Conservation (phyloP, 1,140 invertebrate species). For the Drosophila gunungcola region DNA sequence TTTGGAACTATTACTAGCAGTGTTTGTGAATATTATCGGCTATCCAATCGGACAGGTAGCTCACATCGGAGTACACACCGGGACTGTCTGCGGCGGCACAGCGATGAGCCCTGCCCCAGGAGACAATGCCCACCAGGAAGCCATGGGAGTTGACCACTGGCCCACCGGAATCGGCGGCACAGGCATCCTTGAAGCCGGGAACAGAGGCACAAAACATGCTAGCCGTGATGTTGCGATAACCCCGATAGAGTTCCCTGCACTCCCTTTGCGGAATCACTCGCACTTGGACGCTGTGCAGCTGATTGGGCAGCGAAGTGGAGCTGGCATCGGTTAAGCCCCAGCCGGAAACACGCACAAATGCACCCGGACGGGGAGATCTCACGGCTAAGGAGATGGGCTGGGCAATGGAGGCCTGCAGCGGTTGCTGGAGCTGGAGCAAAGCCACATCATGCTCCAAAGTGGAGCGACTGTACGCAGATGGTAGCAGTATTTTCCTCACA, state of each 20-base stretch:
- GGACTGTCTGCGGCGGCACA: conserved; percentile 86
- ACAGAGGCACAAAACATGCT: conserved; percentile 85
- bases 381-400: conserved; percentile 49
- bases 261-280: conserved; percentile 43
- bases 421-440: conserved; percentile 57
- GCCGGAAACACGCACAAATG: conserved; percentile 57
- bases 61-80: conserved; percentile 88
- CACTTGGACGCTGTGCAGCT: conserved; percentile 66
- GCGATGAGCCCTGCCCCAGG: conserved; percentile 89
- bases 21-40: conserved; percentile 42
- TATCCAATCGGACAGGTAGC: conserved; percentile 77
- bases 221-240: conserved; percentile 70
- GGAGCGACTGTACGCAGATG: conserved; percentile 41
- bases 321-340: conserved; percentile 64
- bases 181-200: conserved; percentile 86
- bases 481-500: conserved; percentile 52
- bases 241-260: conserved; percentile 54
- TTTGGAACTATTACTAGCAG: conserved; percentile 57
- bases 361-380: conserved; percentile 28
- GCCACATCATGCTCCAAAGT: conserved; percentile 71
- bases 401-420: conserved; percentile 40
- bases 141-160: conserved; percentile 86
- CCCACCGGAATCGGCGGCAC: conserved; percentile 89
- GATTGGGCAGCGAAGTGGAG: conserved; percentile 53
- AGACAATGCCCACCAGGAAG: conserved; percentile 88